Base-by-base conservation (phyloP, 2,113 vertebrate genomes). In the Pseudorhombus dupliciocellatus region DNA sequence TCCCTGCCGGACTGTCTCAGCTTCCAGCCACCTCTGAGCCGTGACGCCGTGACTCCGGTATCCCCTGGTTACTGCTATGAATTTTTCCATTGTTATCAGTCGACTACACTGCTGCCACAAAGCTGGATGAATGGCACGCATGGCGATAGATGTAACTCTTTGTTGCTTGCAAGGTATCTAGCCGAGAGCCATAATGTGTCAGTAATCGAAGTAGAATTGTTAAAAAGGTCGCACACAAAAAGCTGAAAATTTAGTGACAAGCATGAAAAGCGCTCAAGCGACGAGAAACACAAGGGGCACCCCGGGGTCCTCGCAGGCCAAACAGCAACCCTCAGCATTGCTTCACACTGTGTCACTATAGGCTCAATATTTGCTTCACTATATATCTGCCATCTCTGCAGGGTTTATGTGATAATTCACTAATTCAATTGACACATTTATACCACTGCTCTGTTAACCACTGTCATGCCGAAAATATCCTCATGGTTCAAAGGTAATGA, bases 91-190 rank as follows among this genome's bases (percentile, higher is more conserved):
- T 93, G 93, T 94, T 93, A 89, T 91, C 88, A 89, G 93, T 92
- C 91, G 90, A 92, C 94, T 90, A 92, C 90, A 90, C 92, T 90
- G 70, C 91, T 85, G 93, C 94, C 91, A 93, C 91, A 84, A 84
- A 93, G 90, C 91, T 87, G 92, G 88, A 87, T 94, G 94, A 96
- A 95, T 89, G 88, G 91, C 90, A 92, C 93, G 90, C 92, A 93
- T 86, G 92, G 93, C 93, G 88, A 93, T 94, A 91, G 91, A 95
- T 95, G 94, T 94, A 93, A 92, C 88, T 93, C 94, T 95, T 96
- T 96, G 94, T 96, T 86, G 91, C 87, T 88, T 77, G 92, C 92
- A 85, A 93, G 93, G 93, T 90, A 90, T 94, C 94, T 94, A 92
- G 90, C 93, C 93, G 94, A 92, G 95, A 93, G 88, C 90, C 88